These are phyloP conservation scores for Malurus cyaneus DNA, from an alignment of 2,113 vertebrate genomes.

Conservation along the genomic window DNA sequence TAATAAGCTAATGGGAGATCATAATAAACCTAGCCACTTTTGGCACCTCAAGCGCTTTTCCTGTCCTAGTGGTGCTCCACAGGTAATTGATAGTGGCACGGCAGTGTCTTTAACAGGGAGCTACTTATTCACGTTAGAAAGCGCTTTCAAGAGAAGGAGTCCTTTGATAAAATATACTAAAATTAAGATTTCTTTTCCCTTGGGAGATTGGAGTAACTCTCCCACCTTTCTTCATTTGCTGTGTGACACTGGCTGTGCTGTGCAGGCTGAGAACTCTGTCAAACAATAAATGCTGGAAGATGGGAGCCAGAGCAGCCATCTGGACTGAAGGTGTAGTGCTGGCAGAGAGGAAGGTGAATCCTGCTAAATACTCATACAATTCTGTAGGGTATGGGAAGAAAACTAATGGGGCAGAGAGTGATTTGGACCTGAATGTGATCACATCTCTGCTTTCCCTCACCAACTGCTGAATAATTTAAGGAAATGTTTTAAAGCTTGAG, in stretches of 20 bases:
- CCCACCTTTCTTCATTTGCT: neutral
- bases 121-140: neutral
- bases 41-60: neutral
- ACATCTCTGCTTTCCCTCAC: neutral
- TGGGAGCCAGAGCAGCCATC: neutral
- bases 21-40: neutral
- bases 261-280: neutral
- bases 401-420: neutral
- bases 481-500: neutral
- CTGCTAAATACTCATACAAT: neutral
- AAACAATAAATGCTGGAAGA: neutral
- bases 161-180: neutral
- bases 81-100: neutral
- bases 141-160: neutral
- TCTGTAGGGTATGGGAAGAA: neutral
- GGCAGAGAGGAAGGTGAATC: neutral
- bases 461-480: neutral
- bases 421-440: neutral
- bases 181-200: neutral
- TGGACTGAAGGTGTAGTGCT: neutral
- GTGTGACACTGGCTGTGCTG: neutral
- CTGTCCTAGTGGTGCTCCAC: neutral
- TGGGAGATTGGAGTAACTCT: neutral
- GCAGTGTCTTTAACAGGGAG: neutral
- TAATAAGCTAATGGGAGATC: constrained; percentile 10